phyloP scores from a whole-genome alignment of 2,888 invertebrate genomes.

The Perdita meconis region DNA sequence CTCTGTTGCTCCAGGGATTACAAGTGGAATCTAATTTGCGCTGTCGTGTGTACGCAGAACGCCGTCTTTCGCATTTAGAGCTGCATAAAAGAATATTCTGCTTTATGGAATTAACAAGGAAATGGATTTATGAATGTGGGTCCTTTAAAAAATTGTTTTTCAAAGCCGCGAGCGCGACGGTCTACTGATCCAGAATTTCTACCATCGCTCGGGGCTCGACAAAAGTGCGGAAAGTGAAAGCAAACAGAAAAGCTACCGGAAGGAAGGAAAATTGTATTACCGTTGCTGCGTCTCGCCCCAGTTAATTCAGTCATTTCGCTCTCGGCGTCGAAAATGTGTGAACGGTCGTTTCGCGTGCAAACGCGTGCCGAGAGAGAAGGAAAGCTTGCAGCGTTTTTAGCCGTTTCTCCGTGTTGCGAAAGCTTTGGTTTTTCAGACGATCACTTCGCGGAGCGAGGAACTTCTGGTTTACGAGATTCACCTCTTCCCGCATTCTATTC shows the following conservation, averaged over 20 bases:
- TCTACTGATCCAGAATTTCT: neutral
- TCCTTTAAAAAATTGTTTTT: neutral
- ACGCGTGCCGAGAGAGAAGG: too few species aligned
- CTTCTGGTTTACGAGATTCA: constrained; percentile 17
- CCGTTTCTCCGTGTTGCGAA: constrained; percentile 3
- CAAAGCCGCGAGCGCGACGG: neutral
- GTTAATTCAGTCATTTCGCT: constrained; percentile 2
- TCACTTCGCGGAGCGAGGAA: constrained; percentile 23
- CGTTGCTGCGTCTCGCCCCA: neutral
- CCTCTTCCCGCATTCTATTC: too few species aligned
- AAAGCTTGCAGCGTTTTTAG: neutral
- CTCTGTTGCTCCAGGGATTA: too few species aligned
- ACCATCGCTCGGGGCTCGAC: neutral
- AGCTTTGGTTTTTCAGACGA: constrained; percentile 22
- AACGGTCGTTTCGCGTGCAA: neutral
- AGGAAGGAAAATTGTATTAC: neutral
- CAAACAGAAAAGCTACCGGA: neutral
- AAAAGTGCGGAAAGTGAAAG: neutral
- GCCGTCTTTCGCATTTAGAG: too few species aligned
- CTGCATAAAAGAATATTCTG: neutral
- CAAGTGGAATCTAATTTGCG: too few species aligned
- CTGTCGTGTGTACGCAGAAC: neutral
- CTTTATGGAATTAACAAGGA: neutral
- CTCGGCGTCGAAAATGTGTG: constrained; percentile 1
- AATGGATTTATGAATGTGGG: too few species aligned